Conservation (phyloP, 1,140 invertebrate genomes). For the Dolichoris vasculosae region DNA sequence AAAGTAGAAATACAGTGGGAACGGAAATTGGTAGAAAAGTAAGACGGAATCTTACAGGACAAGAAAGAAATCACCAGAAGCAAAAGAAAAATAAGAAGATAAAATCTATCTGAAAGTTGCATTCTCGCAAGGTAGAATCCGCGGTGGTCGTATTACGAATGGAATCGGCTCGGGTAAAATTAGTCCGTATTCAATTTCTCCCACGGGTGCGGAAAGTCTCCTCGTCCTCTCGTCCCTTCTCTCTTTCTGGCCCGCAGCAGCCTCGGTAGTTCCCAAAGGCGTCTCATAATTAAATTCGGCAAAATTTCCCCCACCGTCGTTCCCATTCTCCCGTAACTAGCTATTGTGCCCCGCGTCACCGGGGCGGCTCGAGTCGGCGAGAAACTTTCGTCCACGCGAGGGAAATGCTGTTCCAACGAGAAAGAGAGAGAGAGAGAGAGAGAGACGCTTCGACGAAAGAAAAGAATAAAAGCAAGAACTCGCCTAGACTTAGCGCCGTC, state of each 20-base stretch:
- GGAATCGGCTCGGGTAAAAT: constrained; percentile 68
- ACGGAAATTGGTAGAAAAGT: constrained; percentile 5
- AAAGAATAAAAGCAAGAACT: constrained; percentile 42
- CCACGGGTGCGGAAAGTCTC: constrained; percentile 59
- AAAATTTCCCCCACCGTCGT: constrained; percentile 69
- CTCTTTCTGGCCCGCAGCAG: constrained; percentile 44
- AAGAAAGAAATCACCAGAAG: not conserved
- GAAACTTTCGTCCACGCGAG: constrained; percentile 65
- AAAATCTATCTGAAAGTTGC: constrained; percentile 43
- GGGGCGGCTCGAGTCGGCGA: constrained; percentile 59
- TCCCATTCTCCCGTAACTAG: constrained; percentile 74
- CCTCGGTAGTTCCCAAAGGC: constrained; percentile 67
- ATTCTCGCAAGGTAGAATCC: constrained; percentile 51
- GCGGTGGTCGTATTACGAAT: constrained; percentile 61
- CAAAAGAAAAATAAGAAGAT: not conserved
- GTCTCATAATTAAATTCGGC: constrained; percentile 75
- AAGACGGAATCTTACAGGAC: constrained; percentile 14
- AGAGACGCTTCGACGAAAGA: not conserved
- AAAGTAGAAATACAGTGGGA: not conserved
- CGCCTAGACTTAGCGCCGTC: not conserved
- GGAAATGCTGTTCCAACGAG: constrained; percentile 29
- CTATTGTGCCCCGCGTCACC: constrained; percentile 69
- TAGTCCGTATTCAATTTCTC: constrained; percentile 74
- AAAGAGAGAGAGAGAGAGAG: not conserved
- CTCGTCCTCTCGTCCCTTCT: not conserved